phyloP scores from a whole-genome alignment of 2,888 invertebrate species.

The Embidobia sp. region DNA sequence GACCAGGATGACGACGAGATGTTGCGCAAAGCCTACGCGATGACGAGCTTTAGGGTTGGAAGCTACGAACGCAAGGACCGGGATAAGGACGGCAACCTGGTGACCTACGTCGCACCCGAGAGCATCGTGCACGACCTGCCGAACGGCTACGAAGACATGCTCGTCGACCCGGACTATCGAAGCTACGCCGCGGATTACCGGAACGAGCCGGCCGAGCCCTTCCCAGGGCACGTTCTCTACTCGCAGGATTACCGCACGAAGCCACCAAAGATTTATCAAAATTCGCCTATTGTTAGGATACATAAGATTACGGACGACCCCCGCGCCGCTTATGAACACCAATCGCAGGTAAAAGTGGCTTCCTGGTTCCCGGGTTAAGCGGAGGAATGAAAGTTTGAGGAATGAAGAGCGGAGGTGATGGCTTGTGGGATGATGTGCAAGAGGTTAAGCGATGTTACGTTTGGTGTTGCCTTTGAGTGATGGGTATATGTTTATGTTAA shows the following conservation, averaged over 20 bases:
- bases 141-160: conserved; percentile 67
- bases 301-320: conserved; percentile 64
- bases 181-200: conserved; percentile 60
- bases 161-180: conserved; percentile 64
- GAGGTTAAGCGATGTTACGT: background rate
- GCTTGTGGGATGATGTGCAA: conserved; percentile 11
- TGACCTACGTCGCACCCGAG: conserved; percentile 53
- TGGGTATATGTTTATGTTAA: too few relatives aligned
- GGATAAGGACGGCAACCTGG: conserved; percentile 63
- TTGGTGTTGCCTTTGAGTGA: conserved; percentile 9
- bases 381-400: conserved; percentile 33
- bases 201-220: conserved; percentile 37
- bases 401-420: conserved; percentile 23
- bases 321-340: conserved; percentile 53
- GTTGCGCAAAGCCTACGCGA: conserved; percentile 84
- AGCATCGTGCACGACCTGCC: conserved; percentile 69
- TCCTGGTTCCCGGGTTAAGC: conserved; percentile 28
- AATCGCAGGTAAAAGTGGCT: conserved; percentile 55
- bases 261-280: conserved; percentile 66
- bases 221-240: conserved; percentile 65
- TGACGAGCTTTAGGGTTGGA: conserved; percentile 83
- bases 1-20: conserved; percentile 82
- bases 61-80: conserved; percentile 69
- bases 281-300: conserved; percentile 70
- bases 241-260: conserved; percentile 54